These are phyloP conservation scores for Microplitis demolitor DNA, from an alignment of 1,140 invertebrate species.

Conservation along the genomic window DNA sequence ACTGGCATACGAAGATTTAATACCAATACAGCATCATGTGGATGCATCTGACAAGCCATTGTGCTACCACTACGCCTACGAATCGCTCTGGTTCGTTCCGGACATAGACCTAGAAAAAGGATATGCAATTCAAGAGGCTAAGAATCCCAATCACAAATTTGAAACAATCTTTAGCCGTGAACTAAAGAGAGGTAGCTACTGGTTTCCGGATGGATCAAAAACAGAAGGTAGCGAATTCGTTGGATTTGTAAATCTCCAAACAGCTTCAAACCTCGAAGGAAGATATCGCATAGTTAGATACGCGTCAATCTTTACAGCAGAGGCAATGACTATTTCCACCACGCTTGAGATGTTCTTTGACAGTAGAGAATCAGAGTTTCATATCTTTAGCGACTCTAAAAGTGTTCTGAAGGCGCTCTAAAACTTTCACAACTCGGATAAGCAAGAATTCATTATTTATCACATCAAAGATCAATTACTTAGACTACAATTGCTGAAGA, in stretches of 20 bases:
- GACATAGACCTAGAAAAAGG: background rate
- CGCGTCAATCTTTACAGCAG: conserved; percentile 8
- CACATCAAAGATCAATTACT: background rate
- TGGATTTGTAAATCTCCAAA: background rate
- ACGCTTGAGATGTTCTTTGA: background rate
- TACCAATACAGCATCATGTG: background rate
- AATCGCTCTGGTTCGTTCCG: background rate
- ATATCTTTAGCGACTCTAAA: conserved; percentile 6
- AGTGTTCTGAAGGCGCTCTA: background rate
- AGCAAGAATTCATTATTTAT: background rate
- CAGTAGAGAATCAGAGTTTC: background rate
- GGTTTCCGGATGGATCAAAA: conserved; percentile 17
- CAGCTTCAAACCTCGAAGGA: background rate
- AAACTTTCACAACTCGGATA: background rate
- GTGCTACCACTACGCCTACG: conserved; percentile 5
- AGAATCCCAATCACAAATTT: background rate
- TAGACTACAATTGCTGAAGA: background rate
- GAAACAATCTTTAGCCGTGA: background rate
- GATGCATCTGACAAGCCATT: background rate
- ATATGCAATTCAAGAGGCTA: background rate
- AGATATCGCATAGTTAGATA: background rate
- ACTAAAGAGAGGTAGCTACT: background rate
- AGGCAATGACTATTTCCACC: conserved; percentile 4
- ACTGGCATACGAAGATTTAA: conserved; percentile 2
- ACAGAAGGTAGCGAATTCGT: background rate